Evolutionary conservation across 2,113 vertebrate genomes (phyloP), one percentile per base, ranked within the genome.

Genomic region (Catharus minimus): DNA sequence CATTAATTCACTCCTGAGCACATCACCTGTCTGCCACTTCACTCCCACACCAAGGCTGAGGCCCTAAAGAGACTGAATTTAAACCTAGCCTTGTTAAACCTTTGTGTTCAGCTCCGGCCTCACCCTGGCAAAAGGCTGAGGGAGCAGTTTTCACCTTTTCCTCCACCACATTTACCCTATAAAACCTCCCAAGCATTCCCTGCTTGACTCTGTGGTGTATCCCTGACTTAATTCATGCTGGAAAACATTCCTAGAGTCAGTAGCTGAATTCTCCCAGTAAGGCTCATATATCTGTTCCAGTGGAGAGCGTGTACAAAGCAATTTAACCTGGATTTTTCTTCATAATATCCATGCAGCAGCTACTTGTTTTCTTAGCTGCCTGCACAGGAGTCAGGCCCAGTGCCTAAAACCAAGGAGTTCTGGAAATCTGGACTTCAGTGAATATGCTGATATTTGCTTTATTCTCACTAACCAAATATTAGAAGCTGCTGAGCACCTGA

Each of bases 281-380:
- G 44, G 11, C 27, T 77, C n/a, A 4, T 3, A 18, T 3, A 8
- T 47, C 52, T 30, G 36, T 61, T 73, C 30, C 50, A 39, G 47
- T 1, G 14, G 23, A 47, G 33, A 65, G 11, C 0, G 0, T 2
- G 5, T 23, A 33, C 46, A 65, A 60, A 44, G 68, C 27, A 60
- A 27, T 32, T 73, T 30, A 22, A 56, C 5, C 38, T 26, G 26
- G 13, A 53, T 77, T 53, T 66, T 26, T 46, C 27, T n/a, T 18
- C 8, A 5, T 13, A 15, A 26, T 5, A 50, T 11, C 41, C 22
- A 5, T 3, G 44, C 11, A n/a, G 30, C 7, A n/a, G 15, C 15
- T 55, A n/a, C 53, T 47, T 5, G 32, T 64, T 77, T 74, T 44
- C n/a, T 60, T 17, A 23, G 30, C 36, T 67, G 46, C 24, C 68